Percentiles rank a stretch among this genome's conserved stretches.
phyloP scores from a whole-genome alignment of 2,797 vertebrate species.

The Craterocephalus amniculus region DNA sequence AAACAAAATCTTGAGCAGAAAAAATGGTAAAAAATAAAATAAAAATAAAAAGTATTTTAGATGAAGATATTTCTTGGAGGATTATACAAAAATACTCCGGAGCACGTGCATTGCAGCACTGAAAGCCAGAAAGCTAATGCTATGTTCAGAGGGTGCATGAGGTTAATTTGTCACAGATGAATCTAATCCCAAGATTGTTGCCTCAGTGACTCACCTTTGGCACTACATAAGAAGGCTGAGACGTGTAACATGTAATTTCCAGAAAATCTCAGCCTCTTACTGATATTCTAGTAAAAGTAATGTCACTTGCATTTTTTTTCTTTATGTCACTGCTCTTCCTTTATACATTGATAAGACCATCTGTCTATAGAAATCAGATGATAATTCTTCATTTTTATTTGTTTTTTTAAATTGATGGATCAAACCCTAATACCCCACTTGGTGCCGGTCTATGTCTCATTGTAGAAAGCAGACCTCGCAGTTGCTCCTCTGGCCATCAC shows the following conservation, averaged over 20 bases:
- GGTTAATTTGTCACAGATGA: constrained; percentile 50
- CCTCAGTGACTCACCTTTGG: constrained; percentile 51
- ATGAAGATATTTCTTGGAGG: constrained; percentile 18
- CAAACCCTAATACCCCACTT: background rate
- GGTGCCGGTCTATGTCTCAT: constrained; percentile 43
- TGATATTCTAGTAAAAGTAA: constrained; percentile 52
- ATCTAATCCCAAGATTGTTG: constrained; percentile 54
- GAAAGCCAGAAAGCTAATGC: constrained; percentile 36
- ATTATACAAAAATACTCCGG: constrained; percentile 31
- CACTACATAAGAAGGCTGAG: constrained; percentile 41
- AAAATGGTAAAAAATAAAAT: background rate
- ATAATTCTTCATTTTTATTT: constrained; percentile 55
- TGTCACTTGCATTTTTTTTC: constrained; percentile 34
- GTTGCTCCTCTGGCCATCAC: constrained; percentile 98
- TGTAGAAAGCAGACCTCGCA: constrained; percentile 97
- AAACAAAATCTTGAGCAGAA: background rate
- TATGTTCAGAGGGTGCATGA: constrained; percentile 20
- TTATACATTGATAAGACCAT: constrained; percentile 41
- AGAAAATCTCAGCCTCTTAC: constrained; percentile 31
- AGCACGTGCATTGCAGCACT: constrained; percentile 17
- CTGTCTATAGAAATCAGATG: constrained; percentile 64
- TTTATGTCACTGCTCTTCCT: constrained; percentile 18
- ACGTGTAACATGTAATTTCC: constrained; percentile 56
- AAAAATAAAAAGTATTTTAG: background rate
- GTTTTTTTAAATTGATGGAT: constrained; percentile 43